These are phyloP conservation scores for Heteronetta atricapilla DNA, from an alignment of 2,113 vertebrate species.

Conservation along the genomic window DNA sequence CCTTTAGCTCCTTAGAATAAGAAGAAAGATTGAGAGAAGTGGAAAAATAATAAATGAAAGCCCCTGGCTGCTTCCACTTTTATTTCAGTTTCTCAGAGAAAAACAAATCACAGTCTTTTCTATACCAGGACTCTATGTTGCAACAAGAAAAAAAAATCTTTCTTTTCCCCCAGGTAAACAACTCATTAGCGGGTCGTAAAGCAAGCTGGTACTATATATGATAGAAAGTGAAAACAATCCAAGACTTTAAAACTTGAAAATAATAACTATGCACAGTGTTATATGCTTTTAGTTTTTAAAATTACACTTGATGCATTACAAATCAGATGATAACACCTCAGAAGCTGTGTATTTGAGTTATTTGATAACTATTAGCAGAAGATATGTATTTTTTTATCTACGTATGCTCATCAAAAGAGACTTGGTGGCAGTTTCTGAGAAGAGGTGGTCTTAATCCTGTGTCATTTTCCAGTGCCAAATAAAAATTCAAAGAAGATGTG, in stretches of 20 bases:
- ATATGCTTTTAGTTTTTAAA: neutral
- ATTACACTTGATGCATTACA: neutral
- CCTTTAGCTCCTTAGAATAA: neutral
- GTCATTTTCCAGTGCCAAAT: neutral
- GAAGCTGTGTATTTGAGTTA: neutral
- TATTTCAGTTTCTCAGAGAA: neutral
- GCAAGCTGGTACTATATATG: neutral
- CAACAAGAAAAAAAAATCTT: neutral
- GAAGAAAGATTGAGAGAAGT: neutral
- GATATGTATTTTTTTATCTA: neutral
- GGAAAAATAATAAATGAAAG: neutral
- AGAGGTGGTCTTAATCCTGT: neutral
- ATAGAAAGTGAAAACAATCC: neutral
- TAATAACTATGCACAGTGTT: neutral
- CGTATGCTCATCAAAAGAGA: neutral
- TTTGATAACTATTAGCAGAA: neutral
- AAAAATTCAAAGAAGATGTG: neutral
- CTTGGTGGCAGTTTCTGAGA: neutral
- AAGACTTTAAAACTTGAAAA: neutral
- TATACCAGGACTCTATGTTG: neutral
- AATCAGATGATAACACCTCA: neutral
- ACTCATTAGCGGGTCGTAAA: neutral
- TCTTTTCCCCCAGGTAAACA: neutral
- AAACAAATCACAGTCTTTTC: neutral
- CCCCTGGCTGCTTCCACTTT: neutral